phyloP scores from a whole-genome alignment of 2,113 vertebrate genomes.

The Lamprotornis superbus region DNA sequence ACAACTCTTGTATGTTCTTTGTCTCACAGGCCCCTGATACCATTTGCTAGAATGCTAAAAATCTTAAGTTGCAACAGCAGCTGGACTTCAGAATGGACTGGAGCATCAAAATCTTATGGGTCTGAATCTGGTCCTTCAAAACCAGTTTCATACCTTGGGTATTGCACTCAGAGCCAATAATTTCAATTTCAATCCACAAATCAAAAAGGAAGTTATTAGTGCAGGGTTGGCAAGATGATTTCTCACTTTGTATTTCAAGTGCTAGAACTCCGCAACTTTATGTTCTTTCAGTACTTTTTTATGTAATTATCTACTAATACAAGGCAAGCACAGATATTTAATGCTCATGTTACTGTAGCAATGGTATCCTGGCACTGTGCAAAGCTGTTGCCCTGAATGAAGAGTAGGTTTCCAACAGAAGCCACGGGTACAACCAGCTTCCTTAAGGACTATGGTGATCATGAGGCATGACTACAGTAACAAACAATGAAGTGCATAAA shows the following conservation, averaged over 20 bases:
- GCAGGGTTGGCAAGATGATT: neutral
- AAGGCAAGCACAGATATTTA: neutral
- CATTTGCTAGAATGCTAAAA: neutral
- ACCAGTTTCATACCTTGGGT: neutral
- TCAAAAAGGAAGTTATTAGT: neutral
- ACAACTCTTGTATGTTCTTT: neutral
- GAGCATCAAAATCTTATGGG: neutral
- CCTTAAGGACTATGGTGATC: neutral
- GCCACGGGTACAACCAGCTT: neutral
- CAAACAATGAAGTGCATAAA: constrained; percentile 1
- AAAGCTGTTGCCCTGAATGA: neutral
- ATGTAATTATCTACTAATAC: neutral
- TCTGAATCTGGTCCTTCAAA: neutral
- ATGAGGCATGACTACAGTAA: neutral
- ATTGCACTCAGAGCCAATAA: neutral
- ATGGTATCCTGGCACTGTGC: neutral
- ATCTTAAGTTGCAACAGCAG: neutral
- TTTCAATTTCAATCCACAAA: neutral
- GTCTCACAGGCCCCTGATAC: neutral
- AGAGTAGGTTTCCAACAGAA: neutral
- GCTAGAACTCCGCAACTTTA: neutral
- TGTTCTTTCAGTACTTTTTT: neutral
- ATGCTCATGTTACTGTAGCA: neutral
- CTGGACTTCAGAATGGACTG: neutral
- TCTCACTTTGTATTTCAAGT: neutral